phyloP scores from a whole-genome alignment of 2,888 invertebrate genomes.

The Altica lythri region DNA sequence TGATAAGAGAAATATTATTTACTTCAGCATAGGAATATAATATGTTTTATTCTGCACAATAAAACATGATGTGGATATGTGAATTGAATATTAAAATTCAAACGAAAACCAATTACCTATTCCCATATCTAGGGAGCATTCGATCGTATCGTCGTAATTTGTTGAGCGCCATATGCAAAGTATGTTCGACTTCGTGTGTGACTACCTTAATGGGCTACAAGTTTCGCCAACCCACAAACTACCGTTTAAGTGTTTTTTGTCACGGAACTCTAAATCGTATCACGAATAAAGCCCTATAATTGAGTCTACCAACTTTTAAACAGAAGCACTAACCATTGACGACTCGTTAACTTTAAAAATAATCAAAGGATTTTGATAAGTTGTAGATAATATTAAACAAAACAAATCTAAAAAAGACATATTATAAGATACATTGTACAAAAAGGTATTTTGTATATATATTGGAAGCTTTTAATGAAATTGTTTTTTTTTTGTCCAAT shows the following conservation, averaged over 20 bases:
- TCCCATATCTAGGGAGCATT: conserved; percentile 5
- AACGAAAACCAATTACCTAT: conserved; percentile 2
- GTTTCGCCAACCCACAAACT: conserved; percentile 36
- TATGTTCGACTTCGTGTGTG: conserved; percentile 37
- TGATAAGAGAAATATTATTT: too few relatives aligned
- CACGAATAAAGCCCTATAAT: conserved; percentile 43
- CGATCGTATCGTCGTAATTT: conserved; percentile 33
- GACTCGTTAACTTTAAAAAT: conserved; percentile 1
- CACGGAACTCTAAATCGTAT: conserved; percentile 47
- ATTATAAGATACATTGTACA: too few relatives aligned
- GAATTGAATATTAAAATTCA: too few relatives aligned
- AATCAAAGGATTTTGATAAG: too few relatives aligned
- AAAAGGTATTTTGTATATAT: too few relatives aligned
- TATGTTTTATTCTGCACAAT: too few relatives aligned
- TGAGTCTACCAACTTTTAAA: conserved; percentile 36
- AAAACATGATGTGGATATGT: too few relatives aligned
- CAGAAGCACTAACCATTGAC: conserved; percentile 11
- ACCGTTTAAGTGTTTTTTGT: conserved; percentile 43
- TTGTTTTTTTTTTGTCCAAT: too few relatives aligned
- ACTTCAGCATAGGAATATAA: too few relatives aligned
- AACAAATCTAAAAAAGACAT: too few relatives aligned
- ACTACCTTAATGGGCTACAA: conserved; percentile 38
- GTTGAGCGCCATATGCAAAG: conserved; percentile 35
- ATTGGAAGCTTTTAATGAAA: too few relatives aligned
- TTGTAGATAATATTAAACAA: too few relatives aligned